A percentile compares a stretch with the other conserved stretches of the same genome.
phyloP scores from a whole-genome alignment of 2,113 vertebrate species.

The Mungos mungo region DNA sequence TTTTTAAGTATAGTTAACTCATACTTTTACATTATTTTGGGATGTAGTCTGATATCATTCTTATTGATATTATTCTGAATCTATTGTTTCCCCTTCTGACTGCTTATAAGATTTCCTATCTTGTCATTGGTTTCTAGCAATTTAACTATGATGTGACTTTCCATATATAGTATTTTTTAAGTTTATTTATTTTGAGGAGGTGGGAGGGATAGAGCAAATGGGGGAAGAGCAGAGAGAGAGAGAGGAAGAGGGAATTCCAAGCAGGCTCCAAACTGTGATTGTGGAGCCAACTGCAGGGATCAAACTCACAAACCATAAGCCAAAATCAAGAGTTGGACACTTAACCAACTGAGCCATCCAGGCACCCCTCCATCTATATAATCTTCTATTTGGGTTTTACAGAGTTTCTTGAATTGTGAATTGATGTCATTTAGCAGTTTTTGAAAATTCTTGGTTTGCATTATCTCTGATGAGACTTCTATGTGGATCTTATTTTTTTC shows the following conservation, averaged over 20 bases:
- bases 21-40: neutral
- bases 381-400: neutral
- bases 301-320: too few relatives aligned
- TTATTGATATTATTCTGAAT: neutral
- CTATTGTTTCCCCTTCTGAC: neutral
- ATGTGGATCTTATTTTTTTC: neutral
- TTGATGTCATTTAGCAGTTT: neutral
- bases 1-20: neutral
- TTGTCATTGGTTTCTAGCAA: neutral
- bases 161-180: neutral
- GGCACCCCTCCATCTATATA: neutral
- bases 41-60: neutral
- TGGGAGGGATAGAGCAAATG: too few relatives aligned
- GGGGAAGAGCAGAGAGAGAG: too few relatives aligned
- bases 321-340: too few relatives aligned
- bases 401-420: neutral
- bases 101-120: neutral
- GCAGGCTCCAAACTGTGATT: too few relatives aligned
- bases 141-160: neutral
- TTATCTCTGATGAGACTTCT: neutral
- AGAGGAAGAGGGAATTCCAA: too few relatives aligned
- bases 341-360: too few relatives aligned
- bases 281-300: too few relatives aligned
- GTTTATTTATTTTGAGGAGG: too few relatives aligned
- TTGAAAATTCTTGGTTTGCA: neutral